These are phyloP conservation scores for Drosophila austrosaltans DNA, from an alignment of 2,888 invertebrate species.

Conservation along the genomic window DNA sequence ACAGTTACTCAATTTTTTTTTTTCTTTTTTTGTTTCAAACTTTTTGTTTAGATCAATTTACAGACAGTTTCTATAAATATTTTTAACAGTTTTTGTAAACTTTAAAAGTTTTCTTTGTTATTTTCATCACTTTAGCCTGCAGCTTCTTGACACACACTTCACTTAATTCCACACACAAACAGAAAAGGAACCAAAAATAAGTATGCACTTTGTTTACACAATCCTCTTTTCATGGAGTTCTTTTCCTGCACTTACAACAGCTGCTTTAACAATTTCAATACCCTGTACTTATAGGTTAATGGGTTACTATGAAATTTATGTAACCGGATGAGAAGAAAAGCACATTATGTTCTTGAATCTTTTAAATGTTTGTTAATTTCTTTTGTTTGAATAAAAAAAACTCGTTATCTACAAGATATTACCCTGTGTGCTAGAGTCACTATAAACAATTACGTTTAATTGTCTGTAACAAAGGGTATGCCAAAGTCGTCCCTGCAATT, in stretches of 20 bases:
- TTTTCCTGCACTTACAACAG: background rate
- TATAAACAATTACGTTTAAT: too few species aligned
- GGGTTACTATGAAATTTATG: background rate
- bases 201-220: slow-evolving; percentile 26
- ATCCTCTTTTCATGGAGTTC: background rate
- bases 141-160: slow-evolving; percentile 30
- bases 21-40: background rate
- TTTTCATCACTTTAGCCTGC: background rate
- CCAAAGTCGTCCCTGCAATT: background rate
- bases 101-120: background rate
- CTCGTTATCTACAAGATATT: too few species aligned
- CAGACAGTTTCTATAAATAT: background rate
- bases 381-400: too few species aligned
- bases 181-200: slow-evolving; percentile 16
- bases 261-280: background rate
- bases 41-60: background rate
- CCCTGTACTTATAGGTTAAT: background rate
- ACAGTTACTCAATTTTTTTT: background rate
- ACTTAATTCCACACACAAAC: slow-evolving; percentile 15
- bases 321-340: slow-evolving; percentile 14
- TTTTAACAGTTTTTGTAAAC: background rate
- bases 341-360: background rate
- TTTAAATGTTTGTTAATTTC: too few species aligned
- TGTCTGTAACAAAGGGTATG: background rate
- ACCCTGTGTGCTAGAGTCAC: too few species aligned